Conservation (phyloP, 2,797 vertebrate species). For the Ptychobarbus kaznakovi region DNA sequence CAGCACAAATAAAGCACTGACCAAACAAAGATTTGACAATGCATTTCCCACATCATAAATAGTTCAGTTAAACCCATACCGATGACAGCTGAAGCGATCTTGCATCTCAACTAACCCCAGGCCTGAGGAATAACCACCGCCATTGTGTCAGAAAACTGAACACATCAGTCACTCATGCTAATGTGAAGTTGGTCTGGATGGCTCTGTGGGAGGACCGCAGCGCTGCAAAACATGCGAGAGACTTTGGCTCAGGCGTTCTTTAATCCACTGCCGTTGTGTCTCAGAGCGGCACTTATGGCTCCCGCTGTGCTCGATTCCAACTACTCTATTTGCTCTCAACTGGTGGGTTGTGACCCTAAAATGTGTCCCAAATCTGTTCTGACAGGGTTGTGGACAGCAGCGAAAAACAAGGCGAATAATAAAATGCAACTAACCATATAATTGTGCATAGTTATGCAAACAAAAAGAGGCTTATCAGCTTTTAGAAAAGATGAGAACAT, state of each 20-base stretch:
- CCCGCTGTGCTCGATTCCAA: constrained; percentile 8
- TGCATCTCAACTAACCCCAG: constrained; percentile 3
- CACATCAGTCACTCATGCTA: constrained; percentile 27
- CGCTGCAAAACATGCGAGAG: background rate
- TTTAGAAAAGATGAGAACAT: background rate
- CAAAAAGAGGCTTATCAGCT: constrained; percentile 1
- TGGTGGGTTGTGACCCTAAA: background rate
- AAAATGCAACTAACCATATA: constrained; percentile 18
- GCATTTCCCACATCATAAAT: constrained; percentile 5
- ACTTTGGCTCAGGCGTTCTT: constrained; percentile 10
- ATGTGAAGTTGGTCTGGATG: constrained; percentile 19
- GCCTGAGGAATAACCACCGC: constrained; percentile 7
- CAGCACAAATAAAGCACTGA: background rate
- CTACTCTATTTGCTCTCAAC: constrained; percentile 11
- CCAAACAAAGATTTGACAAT: constrained; percentile 17
- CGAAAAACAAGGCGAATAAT: background rate
- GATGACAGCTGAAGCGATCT: constrained; percentile 11
- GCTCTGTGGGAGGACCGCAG: constrained; percentile 11
- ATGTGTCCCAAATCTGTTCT: constrained; percentile 13
- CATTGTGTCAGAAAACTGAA: constrained; percentile 40
- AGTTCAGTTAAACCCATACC: constrained; percentile 17
- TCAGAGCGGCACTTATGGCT: constrained; percentile 17
- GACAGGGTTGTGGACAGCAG: constrained; percentile 14
- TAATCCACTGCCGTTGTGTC: constrained; percentile 9
- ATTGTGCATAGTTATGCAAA: constrained; percentile 14